Evolutionary conservation across 1,140 invertebrate genomes (phyloP).

Genomic region (Zaprionus nigranus): DNA sequence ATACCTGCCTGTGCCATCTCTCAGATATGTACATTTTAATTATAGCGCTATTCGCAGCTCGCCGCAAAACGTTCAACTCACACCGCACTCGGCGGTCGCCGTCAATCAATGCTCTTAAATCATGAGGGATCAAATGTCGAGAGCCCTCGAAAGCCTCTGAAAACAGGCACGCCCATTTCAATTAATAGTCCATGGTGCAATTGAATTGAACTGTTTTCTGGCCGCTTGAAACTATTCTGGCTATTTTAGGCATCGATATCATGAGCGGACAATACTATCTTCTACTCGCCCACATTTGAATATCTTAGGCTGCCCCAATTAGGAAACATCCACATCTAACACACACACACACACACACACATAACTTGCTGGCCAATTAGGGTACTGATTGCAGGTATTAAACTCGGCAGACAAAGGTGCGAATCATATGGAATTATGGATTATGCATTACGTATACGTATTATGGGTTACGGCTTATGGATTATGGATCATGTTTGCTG

Average conservation of each 20-base stretch:
- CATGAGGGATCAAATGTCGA: neutral
- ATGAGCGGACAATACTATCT: neutral
- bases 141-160: neutral
- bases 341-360: too few species aligned
- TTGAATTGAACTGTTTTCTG: conserved; percentile 1
- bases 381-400: neutral
- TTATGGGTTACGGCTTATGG: neutral
- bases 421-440: neutral
- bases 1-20: neutral
- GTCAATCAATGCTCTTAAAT: neutral
- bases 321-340: neutral
- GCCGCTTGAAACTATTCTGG: neutral
- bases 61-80: neutral
- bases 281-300: neutral
- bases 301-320: neutral
- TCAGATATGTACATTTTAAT: conserved; percentile 5
- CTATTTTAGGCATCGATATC: neutral
- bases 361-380: neutral
- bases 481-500: neutral
- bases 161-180: neutral
- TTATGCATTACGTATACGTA: neutral
- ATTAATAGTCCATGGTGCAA: neutral
- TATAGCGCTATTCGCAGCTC: neutral
- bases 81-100: neutral
- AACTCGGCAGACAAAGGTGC: neutral